phyloP scores from a whole-genome alignment of 2,888 invertebrate genomes.

The Andrena minutula region DNA sequence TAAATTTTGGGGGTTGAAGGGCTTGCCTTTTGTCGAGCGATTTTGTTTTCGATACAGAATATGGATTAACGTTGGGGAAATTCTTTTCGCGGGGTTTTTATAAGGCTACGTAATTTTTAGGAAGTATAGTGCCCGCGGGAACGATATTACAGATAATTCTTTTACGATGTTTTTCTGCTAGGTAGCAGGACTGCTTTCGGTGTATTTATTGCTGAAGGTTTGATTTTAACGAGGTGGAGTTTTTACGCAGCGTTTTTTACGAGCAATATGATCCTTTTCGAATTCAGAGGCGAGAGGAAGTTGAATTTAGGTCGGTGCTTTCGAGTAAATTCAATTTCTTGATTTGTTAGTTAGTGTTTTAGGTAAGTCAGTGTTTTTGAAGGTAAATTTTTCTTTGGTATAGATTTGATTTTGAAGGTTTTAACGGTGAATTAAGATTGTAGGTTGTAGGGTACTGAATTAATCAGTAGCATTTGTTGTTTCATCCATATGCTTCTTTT shows the following conservation, averaged over 20 bases:
- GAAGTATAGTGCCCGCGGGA: too few relatives aligned
- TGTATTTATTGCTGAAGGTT: not conserved
- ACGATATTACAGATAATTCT: not conserved
- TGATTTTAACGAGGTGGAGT: conserved; percentile 9
- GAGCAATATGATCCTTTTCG: not conserved
- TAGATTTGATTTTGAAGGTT: not conserved
- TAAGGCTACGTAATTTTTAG: too few relatives aligned
- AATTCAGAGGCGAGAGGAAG: not conserved
- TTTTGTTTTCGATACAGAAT: too few relatives aligned
- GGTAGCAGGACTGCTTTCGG: not conserved
- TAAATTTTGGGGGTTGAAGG: too few relatives aligned
- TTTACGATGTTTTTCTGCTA: not conserved
- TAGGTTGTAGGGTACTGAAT: not conserved
- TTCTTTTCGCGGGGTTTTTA: too few relatives aligned
- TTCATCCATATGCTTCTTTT: not conserved
- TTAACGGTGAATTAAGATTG: not conserved
- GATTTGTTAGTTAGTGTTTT: not conserved
- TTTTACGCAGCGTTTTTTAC: conserved; percentile 9
- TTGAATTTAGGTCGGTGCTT: not conserved
- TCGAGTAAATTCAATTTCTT: not conserved
- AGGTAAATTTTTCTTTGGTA: not conserved
- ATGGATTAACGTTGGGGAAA: too few relatives aligned
- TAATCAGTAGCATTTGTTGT: not conserved
- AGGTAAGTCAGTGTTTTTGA: not conserved
- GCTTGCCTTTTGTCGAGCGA: too few relatives aligned